phyloP scores from a whole-genome alignment of 35 echinoderm and acorn worm genomes.

The Ptychodera flava region DNA sequence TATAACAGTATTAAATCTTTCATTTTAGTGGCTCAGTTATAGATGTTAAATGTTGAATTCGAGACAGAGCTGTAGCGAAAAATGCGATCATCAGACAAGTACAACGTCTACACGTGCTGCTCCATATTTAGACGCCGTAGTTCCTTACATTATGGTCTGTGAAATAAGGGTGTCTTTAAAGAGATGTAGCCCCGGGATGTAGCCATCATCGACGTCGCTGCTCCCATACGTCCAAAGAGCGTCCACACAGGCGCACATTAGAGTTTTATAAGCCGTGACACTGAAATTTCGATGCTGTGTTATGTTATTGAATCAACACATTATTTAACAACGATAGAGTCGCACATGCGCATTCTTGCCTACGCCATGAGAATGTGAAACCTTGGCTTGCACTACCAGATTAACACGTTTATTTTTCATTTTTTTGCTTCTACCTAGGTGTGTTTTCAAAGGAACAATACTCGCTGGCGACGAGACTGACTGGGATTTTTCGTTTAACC shows the following conservation, averaged over 20 bases:
- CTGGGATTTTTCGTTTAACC: conserved; percentile 63
- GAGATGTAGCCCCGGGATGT: too few species aligned
- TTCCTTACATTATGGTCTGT: too few species aligned
- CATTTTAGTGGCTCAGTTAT: not conserved
- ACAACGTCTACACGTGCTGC: too few species aligned
- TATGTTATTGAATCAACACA: not conserved
- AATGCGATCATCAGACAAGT: not conserved
- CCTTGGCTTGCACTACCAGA: too few species aligned
- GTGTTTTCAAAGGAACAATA: conserved; percentile 64
- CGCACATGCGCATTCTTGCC: not conserved
- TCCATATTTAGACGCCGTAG: too few species aligned
- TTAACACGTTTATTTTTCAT: not conserved
- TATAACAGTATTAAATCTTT: not conserved
- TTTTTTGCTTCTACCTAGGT: conserved; percentile 30
- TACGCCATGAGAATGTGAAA: too few species aligned
- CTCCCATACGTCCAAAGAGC: too few species aligned
- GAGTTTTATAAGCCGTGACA: not conserved
- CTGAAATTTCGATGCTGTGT: not conserved
- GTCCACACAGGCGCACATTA: too few species aligned
- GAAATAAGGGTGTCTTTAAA: too few species aligned
- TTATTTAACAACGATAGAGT: not conserved
- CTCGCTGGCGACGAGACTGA: conserved; percentile 60
- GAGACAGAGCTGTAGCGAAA: not conserved
- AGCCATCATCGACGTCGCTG: too few species aligned
- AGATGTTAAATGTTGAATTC: not conserved